Conservation (phyloP, 2,113 vertebrate genomes). For the Pelvicachromis taeniatus region DNA sequence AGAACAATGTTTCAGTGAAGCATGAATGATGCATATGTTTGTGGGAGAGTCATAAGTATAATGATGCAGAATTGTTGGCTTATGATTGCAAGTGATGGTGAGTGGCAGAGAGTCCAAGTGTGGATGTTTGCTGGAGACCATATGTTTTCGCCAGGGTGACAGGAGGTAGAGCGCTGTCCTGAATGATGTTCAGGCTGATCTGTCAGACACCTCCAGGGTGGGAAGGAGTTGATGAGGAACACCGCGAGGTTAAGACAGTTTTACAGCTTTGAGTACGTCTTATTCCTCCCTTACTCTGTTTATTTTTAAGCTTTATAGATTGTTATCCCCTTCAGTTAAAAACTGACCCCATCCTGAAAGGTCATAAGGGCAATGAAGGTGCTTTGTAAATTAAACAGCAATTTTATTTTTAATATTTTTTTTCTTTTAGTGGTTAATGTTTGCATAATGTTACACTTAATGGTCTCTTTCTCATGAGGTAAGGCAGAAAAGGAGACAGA, state of each 20-base stretch:
- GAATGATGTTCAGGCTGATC: conserved; percentile 54
- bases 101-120: not conserved
- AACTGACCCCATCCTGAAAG: not conserved
- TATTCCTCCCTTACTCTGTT: not conserved
- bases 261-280: not conserved
- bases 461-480: not conserved
- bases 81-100: conserved; percentile 13
- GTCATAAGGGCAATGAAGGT: not conserved
- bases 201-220: conserved; percentile 53
- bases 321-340: not conserved
- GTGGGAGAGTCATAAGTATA: conserved; percentile 3
- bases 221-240: conserved; percentile 8
- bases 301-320: not conserved
- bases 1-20: conserved; percentile 10
- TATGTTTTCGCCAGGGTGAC: conserved; percentile 36
- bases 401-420: not conserved
- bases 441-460: not conserved
- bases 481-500: not conserved
- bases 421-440: not conserved
- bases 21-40: conserved; percentile 3
- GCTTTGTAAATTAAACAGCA: not conserved
- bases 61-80: not conserved
- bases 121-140: conserved; percentile 8
- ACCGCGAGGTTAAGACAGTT: not conserved
- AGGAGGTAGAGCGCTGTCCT: not conserved